Evolutionary conservation across 2,888 invertebrate species (phyloP).

Genomic region (Apamea sordens): DNA sequence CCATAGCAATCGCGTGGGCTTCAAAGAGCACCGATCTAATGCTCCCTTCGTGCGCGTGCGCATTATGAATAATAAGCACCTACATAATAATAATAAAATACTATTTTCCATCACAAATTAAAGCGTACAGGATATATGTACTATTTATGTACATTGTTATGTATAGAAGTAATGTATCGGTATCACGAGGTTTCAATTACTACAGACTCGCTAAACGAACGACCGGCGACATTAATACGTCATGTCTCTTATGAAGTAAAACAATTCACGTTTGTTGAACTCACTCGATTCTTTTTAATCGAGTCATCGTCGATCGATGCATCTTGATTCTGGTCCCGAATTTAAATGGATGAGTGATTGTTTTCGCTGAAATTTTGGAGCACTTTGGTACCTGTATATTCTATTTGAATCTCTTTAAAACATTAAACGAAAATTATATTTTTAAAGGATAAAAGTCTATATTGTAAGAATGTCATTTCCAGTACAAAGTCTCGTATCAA

Average conservation of each 20-base stretch:
- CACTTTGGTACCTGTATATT: neutral
- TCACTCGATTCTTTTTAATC: constrained; percentile 52
- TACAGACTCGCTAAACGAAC: constrained; percentile 80
- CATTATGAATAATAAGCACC: constrained; percentile 53
- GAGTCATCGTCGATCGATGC: constrained; percentile 23
- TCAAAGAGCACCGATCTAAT: constrained; percentile 41
- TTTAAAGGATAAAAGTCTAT: neutral
- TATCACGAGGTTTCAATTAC: constrained; percentile 89
- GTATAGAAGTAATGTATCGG: constrained; percentile 70
- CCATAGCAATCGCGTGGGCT: constrained; percentile 48
- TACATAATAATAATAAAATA: constrained; percentile 50
- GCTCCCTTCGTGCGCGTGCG: constrained; percentile 16
- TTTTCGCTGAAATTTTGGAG: neutral
- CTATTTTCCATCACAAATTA: constrained; percentile 62
- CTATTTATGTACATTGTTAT: constrained; percentile 46
- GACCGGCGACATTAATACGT: constrained; percentile 68
- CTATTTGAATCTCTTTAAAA: neutral
- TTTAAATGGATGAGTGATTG: neutral
- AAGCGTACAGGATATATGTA: constrained; percentile 54
- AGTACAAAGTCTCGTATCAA: constrained; percentile 28
- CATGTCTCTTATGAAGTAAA: constrained; percentile 61
- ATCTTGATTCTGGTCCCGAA: constrained; percentile 12
- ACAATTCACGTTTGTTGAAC: constrained; percentile 64
- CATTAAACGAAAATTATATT: neutral
- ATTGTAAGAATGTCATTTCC: constrained; percentile 12